phyloP scores from a whole-genome alignment of 1,140 invertebrate species.

The Homarus americanus region DNA sequence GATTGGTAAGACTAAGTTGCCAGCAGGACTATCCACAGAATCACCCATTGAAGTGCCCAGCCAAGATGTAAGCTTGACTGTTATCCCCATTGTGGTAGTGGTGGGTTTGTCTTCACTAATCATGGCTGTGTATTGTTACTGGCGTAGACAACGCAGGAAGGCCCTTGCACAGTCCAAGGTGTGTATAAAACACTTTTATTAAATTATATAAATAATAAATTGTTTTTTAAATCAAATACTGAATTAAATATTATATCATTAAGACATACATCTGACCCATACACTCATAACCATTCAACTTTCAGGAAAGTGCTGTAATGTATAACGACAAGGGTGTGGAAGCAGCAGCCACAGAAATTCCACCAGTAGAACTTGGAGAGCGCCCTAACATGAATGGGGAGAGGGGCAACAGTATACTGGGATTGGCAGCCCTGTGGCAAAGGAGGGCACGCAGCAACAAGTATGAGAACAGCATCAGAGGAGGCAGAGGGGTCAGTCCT shows the following conservation, averaged over 20 bases:
- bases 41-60: not conserved
- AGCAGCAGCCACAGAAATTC: conserved; percentile 38
- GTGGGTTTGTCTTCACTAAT: conserved; percentile 12
- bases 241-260: not conserved
- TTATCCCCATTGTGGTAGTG: conserved; percentile 31
- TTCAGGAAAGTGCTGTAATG: conserved; percentile 54
- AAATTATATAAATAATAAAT: no score
- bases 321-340: conserved; percentile 67
- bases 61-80: not conserved
- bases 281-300: not conserved
- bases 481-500: not conserved
- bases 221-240: no score
- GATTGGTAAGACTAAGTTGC: no score
- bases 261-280: no score
- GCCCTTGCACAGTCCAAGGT: conserved; percentile 33
- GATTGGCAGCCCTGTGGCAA: conserved; percentile 41
- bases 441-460: conserved; percentile 55
- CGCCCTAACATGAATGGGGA: not conserved
- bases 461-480: conserved; percentile 49
- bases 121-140: not conserved
- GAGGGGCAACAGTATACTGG: conserved; percentile 19
- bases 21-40: not conserved
- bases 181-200: not conserved
- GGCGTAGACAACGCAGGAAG: conserved; percentile 25
- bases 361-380: conserved; percentile 30